Conservation (phyloP, 1,140 invertebrate species). For the Zaprionus lachaisei region DNA sequence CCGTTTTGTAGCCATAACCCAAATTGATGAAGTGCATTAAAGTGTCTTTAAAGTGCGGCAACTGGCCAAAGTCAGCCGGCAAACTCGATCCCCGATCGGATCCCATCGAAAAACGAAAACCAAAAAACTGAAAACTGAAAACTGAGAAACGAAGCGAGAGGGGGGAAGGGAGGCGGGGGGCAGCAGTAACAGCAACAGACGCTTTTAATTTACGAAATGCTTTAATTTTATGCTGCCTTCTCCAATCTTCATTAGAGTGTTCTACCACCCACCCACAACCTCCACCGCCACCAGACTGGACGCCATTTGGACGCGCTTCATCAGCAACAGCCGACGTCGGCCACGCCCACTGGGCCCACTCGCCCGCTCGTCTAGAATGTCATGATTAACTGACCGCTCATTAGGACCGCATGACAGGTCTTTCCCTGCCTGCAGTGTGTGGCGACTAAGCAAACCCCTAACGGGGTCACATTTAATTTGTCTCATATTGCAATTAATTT, state of each 20-base stretch:
- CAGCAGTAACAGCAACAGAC: slow-evolving; percentile 13
- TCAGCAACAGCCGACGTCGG: neutral
- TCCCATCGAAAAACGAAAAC: slow-evolving; percentile 1
- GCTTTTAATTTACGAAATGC: slow-evolving; percentile 68
- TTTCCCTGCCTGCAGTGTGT: neutral
- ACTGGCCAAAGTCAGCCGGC: slow-evolving; percentile 4
- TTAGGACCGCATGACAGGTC: slow-evolving; percentile 64
- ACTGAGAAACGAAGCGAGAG: neutral
- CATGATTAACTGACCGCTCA: slow-evolving; percentile 79
- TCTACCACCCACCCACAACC: neutral
- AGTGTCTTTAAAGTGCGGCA: slow-evolving; percentile 71
- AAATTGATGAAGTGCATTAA: slow-evolving; percentile 78
- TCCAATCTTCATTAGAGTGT: slow-evolving; percentile 34
- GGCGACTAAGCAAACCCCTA: neutral
- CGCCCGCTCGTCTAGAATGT: slow-evolving; percentile 50
- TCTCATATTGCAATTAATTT: slow-evolving; percentile 80
- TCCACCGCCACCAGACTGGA: too few relatives aligned
- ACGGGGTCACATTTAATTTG: slow-evolving; percentile 73
- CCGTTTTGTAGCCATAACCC: slow-evolving; percentile 63
- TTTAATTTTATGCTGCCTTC: slow-evolving; percentile 50
- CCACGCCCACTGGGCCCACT: slow-evolving; percentile 14
- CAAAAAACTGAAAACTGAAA: neutral
- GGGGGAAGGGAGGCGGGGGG: neutral
- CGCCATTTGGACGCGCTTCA: slow-evolving; percentile 14
- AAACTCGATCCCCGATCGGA: slow-evolving; percentile 2